Conservation (phyloP, 2,113 vertebrate species). For the Orientallactaga bullata region DNA sequence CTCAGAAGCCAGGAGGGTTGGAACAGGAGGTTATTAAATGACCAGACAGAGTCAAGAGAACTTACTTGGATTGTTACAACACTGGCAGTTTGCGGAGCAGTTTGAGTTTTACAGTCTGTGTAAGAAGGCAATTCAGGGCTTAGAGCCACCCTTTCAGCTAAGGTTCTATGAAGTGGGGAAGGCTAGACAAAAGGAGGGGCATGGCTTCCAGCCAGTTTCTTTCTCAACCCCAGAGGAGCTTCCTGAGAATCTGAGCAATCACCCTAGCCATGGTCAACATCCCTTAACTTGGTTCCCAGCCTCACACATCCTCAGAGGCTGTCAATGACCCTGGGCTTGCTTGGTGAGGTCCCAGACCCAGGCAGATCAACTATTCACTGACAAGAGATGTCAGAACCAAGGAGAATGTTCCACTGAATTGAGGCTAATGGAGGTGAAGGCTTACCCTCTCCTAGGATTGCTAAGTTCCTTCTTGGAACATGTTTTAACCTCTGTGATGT, state of each 20-base stretch:
- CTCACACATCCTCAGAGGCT: neutral
- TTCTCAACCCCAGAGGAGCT: neutral
- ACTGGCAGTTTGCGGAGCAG: neutral
- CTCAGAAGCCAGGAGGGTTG: neutral
- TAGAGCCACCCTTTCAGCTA: neutral
- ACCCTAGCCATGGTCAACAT: neutral
- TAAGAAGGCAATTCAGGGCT: neutral
- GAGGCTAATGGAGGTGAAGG: neutral
- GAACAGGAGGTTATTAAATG: neutral
- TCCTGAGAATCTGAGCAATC: neutral
- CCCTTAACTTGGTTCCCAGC: neutral
- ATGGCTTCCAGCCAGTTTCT: neutral
- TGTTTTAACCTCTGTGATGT: neutral
- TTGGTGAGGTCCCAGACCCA: neutral
- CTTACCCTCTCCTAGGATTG: neutral
- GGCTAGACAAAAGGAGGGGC: neutral
- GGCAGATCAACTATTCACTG: neutral
- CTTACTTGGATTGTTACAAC: neutral
- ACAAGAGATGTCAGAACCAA: neutral
- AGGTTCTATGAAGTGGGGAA: neutral
- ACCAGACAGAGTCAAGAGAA: neutral
- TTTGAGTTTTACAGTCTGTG: neutral
- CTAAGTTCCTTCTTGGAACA: neutral
- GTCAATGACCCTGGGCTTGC: neutral
- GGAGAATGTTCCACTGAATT: neutral